Evolutionary conservation across 2,113 vertebrate genomes (phyloP).

Genomic region (Numida meleagris): DNA sequence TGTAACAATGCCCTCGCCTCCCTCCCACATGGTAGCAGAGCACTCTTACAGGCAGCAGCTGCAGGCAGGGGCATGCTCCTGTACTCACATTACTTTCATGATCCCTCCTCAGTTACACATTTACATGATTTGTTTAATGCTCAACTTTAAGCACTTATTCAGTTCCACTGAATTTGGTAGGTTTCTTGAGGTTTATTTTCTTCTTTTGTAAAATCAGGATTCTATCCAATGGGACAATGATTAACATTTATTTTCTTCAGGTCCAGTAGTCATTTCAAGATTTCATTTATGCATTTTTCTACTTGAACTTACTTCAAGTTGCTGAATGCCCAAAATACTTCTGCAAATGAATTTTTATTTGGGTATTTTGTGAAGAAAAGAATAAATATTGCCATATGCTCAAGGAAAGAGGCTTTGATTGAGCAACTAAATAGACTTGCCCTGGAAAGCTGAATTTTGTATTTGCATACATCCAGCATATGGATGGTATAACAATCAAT

Average conservation of each 20-base stretch:
- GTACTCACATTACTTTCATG: neutral
- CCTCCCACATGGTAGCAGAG: fast-evolving
- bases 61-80: neutral
- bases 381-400: neutral
- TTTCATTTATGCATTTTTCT: neutral
- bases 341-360: neutral
- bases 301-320: neutral
- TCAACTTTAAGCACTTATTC: neutral
- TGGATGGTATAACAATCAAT: too few species aligned
- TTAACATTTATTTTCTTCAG: neutral
- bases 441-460: neutral
- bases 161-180: neutral
- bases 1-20: neutral
- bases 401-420: neutral
- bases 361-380: neutral
- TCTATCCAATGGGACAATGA: neutral
- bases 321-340: neutral
- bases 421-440: neutral
- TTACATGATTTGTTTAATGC: neutral
- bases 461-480: neutral
- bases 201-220: neutral
- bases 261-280: neutral
- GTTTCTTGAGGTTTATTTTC: neutral
- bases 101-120: neutral
- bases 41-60: neutral